These are phyloP conservation scores for Melanophora roralis DNA, from an alignment of 2,888 invertebrate species.

Conservation along the genomic window DNA sequence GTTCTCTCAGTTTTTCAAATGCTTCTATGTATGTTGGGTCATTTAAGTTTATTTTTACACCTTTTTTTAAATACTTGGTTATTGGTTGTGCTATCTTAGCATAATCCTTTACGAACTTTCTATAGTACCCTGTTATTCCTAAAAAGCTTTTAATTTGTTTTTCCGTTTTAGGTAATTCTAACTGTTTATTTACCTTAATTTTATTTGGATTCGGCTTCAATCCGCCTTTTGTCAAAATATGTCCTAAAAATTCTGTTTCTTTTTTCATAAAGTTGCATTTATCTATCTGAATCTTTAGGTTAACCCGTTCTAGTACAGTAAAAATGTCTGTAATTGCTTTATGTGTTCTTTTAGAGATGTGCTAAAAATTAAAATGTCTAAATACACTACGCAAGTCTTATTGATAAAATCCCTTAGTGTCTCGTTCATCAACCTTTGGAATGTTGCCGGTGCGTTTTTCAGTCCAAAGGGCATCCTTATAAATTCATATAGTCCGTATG, in stretches of 20 bases:
- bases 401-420: neutral
- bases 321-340: neutral
- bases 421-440: constrained; percentile 29
- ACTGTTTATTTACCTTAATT: constrained; percentile 7
- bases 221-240: constrained; percentile 8
- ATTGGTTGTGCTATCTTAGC: constrained; percentile 33
- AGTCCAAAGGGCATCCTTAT: constrained; percentile 25
- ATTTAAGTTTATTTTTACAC: neutral
- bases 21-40: constrained; percentile 13
- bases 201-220: constrained; percentile 30
- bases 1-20: constrained; percentile 8
- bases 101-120: constrained; percentile 24
- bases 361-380: constrained; percentile 13
- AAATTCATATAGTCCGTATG: constrained; percentile 28
- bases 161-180: constrained; percentile 19
- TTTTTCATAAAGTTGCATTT: constrained; percentile 23
- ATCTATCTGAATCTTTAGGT: constrained; percentile 24
- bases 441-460: constrained; percentile 25
- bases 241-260: constrained; percentile 14
- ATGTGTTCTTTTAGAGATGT: constrained; percentile 20
- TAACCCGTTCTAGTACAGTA: neutral
- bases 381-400: constrained; percentile 1
- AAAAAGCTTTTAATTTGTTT: constrained; percentile 45
- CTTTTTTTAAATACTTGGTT: constrained; percentile 17
- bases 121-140: constrained; percentile 11